A percentile compares a stretch with the other conserved stretches of the same genome.
Conservation (phyloP, 1,140 invertebrate genomes). For the Drosophila sechellia region DNA sequence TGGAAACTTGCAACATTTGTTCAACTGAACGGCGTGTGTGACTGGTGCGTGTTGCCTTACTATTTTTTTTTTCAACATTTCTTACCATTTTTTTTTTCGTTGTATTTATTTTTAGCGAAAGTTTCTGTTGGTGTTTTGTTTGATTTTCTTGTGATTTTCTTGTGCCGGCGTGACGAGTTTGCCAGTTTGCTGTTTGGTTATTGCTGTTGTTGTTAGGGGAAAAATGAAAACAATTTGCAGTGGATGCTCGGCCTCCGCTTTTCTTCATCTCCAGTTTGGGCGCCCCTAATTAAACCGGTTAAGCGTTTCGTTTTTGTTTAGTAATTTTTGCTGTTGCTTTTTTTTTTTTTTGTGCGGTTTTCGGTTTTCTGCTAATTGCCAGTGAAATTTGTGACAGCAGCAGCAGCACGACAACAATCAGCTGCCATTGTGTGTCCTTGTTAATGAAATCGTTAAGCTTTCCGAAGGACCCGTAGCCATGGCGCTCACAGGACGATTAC, state of each 20-base stretch:
- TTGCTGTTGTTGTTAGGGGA: slow-evolving; percentile 2
- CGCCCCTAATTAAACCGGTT: slow-evolving; percentile 60
- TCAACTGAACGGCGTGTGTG: slow-evolving; percentile 8
- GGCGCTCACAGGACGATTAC: slow-evolving; percentile 19
- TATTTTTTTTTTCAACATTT: slow-evolving; percentile 18
- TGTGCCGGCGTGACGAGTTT: slow-evolving; percentile 41
- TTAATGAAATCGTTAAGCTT: slow-evolving; percentile 45
- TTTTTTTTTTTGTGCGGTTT: slow-evolving; percentile 15
- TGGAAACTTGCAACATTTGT: slow-evolving; percentile 13
- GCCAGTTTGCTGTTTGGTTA: slow-evolving; percentile 1
- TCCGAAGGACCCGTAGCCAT: slow-evolving; percentile 12
- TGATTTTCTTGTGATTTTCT: slow-evolving; percentile 45
- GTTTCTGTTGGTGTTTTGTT: slow-evolving; percentile 19
- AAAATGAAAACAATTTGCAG: slow-evolving; percentile 40
- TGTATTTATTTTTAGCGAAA: not conserved
- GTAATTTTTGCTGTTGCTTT: not conserved
- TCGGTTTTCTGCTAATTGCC: slow-evolving; percentile 41
- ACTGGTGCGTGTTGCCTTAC: slow-evolving; percentile 45
- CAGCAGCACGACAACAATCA: slow-evolving; percentile 33
- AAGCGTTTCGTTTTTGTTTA: slow-evolving; percentile 17
- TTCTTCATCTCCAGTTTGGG: slow-evolving; percentile 13
- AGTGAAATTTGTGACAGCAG: slow-evolving; percentile 51
- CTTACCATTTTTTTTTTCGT: slow-evolving; percentile 11
- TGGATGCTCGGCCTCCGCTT: slow-evolving; percentile 22
- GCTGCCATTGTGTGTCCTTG: slow-evolving; percentile 45